Evolutionary conservation across 2,113 vertebrate species (phyloP), one percentile per base, ranked within the genome.

Genomic region (Hippoglossus stenolepis): DNA sequence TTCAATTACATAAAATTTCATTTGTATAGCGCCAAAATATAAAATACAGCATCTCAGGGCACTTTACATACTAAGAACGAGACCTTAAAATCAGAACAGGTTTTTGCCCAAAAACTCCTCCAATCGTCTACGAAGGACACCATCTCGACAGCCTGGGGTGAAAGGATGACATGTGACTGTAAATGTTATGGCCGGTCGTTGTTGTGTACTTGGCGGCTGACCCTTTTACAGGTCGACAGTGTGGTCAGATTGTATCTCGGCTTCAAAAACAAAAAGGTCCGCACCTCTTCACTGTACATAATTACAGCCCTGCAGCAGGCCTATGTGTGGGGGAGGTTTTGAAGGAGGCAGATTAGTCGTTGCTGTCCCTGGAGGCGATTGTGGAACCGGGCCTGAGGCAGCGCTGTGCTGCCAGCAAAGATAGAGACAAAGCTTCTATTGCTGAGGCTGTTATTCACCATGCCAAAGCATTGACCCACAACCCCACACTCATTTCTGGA

Each of bases 341-440:
- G 5, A 73, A 57, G 60, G 65, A 65, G 76, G 77, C 63, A 75
- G 80, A 75, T 84, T 73, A 73, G 63, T 51, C 58, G 75, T 28
- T 14, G 51, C 54, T 54, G 61, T 69, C 80, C 88, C 79, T 54
- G 56, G 83, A 63, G 86, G 82, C 45, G 20, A 64, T 51, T 63
- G 83, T 80, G 75, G 70, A 89, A 76, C 54, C 35, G 60, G 65
- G 74, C 73, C 76, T 60, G 70, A 68, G 73, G 89, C 65, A 38
- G 62, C 4, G 11, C 69, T 8, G 65, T 23, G n/a, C 58, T 54
- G 74, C 69, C 61, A 73, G 70, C 64, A 66, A 18, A 78, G 81
- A 86, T 82, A 82, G 35, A 87, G 35, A 92, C 88, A 93, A 92
- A 91, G 87, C 86, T 70, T 71, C 86, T 73, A 83, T 91, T 90